Percentiles rank a stretch among this genome's conserved stretches.
Conservation (phyloP, 2,797 vertebrate species). For the Hyperoplus lanceolatus region DNA sequence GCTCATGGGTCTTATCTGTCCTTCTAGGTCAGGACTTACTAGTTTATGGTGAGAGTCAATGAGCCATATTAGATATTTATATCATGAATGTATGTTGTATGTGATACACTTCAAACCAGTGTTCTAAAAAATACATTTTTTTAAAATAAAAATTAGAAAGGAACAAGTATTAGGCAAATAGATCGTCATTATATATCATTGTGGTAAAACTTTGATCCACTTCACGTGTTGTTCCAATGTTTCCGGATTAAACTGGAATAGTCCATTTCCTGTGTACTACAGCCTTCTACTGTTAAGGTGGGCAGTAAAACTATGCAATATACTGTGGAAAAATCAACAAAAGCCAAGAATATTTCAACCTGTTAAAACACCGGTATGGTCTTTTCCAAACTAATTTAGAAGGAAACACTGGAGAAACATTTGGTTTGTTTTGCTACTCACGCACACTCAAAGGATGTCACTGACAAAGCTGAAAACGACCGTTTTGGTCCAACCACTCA, state of each 20-base stretch:
- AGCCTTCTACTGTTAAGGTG: neutral
- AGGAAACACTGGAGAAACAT: constrained; percentile 30
- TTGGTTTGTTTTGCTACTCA: constrained; percentile 57
- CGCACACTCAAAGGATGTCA: constrained; percentile 58
- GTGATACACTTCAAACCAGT: neutral
- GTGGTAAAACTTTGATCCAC: neutral
- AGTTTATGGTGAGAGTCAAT: constrained; percentile 6
- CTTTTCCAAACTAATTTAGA: constrained; percentile 41
- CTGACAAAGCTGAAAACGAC: constrained; percentile 77
- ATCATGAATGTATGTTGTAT: neutral
- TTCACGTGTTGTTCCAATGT: neutral
- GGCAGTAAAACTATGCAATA: neutral
- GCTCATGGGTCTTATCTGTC: constrained; percentile 11
- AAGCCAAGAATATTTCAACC: neutral
- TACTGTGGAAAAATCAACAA: constrained; percentile 5
- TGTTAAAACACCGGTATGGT: constrained; percentile 1
- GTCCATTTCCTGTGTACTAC: neutral
- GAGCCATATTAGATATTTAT: constrained; percentile 8
- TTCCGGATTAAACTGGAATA: neutral
- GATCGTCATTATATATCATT: neutral
- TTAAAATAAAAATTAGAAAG: neutral
- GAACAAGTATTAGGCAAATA: neutral
- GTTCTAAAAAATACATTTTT: neutral
- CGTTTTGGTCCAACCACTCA: constrained; percentile 69
- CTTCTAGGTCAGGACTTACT: constrained; percentile 7